phyloP scores from a whole-genome alignment of 92 coral and sea anemone genomes.

The Galaxea fascicularis region DNA sequence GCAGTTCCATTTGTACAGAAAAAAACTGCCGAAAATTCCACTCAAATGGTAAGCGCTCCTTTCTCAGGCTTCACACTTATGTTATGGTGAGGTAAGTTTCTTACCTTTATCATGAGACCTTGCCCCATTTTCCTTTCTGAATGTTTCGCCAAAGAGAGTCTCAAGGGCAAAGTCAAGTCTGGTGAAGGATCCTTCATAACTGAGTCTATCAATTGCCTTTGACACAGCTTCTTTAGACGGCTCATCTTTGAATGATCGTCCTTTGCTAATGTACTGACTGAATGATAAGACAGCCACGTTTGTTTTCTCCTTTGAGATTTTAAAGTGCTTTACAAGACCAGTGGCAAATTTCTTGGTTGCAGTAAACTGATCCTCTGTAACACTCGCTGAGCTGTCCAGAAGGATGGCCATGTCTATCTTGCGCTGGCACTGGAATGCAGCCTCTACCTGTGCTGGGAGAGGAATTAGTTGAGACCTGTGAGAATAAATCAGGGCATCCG shows the following conservation, averaged over 20 bases:
- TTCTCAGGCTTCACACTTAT: too few relatives aligned
- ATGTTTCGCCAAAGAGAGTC: not conserved
- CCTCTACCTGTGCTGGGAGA: conserved; percentile 1
- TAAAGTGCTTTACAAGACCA: conserved; percentile 29
- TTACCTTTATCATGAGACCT: conserved; percentile 17
- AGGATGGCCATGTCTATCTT: conserved; percentile 24
- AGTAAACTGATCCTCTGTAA: conserved; percentile 17
- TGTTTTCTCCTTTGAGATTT: conserved; percentile 6
- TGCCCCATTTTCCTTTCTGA: not conserved
- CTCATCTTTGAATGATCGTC: conserved; percentile 1
- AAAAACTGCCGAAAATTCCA: too few relatives aligned
- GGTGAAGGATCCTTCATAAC: conserved; percentile 21
- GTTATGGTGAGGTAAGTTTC: too few relatives aligned
- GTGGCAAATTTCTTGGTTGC: conserved; percentile 7
- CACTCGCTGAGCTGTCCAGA: conserved; percentile 34
- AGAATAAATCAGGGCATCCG: too few relatives aligned
- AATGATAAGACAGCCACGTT: conserved; percentile 12
- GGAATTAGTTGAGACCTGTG: too few relatives aligned
- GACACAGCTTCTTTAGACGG: not conserved
- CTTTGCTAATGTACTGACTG: not conserved
- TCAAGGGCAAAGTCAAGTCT: conserved; percentile 24
- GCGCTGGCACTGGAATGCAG: conserved; percentile 22
- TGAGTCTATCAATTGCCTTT: conserved; percentile 9
- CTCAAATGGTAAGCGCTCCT: too few relatives aligned
- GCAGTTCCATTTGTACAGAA: too few relatives aligned